phyloP scores from a whole-genome alignment of 2,888 invertebrate genomes.

The Boloria euphrosyne region DNA sequence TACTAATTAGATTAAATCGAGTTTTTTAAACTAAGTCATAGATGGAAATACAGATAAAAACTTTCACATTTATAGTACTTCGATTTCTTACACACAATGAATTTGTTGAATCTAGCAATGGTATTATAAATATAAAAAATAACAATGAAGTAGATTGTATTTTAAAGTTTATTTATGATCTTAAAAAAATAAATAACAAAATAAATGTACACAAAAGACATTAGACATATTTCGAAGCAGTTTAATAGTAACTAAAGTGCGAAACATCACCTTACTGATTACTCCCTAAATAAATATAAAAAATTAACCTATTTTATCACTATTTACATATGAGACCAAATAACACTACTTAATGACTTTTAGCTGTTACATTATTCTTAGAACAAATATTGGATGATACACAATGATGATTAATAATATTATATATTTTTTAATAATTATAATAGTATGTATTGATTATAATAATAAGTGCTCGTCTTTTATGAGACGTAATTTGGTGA shows the following conservation, averaged over 20 bases:
- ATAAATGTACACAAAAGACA: slow-evolving; percentile 26
- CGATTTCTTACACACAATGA: too few relatives aligned
- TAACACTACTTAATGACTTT: slow-evolving; percentile 15
- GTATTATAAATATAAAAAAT: neutral
- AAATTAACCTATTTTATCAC: slow-evolving; percentile 25
- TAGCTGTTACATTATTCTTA: slow-evolving; percentile 1
- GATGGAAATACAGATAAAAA: too few relatives aligned
- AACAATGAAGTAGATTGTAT: slow-evolving; percentile 2
- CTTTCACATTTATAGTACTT: too few relatives aligned
- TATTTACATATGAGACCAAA: slow-evolving; percentile 20
- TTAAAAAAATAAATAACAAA: slow-evolving; percentile 47
- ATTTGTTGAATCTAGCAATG: too few relatives aligned
- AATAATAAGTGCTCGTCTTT: too few relatives aligned
- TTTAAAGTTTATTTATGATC: slow-evolving; percentile 35
- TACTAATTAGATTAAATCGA: too few relatives aligned
- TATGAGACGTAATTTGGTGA: too few relatives aligned
- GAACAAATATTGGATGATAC: neutral
- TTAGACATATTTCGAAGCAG: slow-evolving; percentile 20
- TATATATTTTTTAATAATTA: too few relatives aligned
- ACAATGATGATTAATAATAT: neutral
- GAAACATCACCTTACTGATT: slow-evolving; percentile 25
- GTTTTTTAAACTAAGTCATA: too few relatives aligned
- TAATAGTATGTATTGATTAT: neutral
- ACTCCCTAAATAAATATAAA: slow-evolving; percentile 30
- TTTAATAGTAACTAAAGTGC: slow-evolving; percentile 22